phyloP scores from a whole-genome alignment of 2,113 vertebrate genomes.

The Poicephalus meyeri region DNA sequence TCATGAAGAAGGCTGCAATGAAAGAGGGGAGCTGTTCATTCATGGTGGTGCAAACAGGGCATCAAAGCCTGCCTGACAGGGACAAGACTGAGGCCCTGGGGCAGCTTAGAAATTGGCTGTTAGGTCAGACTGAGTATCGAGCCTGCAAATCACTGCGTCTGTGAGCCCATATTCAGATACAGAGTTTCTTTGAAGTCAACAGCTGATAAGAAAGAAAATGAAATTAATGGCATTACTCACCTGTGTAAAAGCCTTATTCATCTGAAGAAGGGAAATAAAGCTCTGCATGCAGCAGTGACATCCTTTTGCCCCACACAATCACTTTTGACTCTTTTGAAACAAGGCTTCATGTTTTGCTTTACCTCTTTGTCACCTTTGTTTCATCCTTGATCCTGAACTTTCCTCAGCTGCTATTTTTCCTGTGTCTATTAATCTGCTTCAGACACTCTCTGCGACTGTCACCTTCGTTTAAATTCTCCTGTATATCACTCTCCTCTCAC shows the following conservation, averaged over 20 bases:
- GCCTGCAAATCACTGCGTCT: not conserved
- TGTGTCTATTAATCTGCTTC: conserved; percentile 22
- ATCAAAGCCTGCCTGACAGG: not conserved
- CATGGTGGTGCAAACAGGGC: not conserved
- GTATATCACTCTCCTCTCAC: conserved; percentile 31
- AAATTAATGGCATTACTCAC: not conserved
- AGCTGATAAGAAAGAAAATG: not conserved
- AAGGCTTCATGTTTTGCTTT: not conserved
- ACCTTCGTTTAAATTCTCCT: conserved; percentile 17
- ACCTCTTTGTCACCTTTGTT: not conserved
- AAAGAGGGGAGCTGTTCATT: not conserved
- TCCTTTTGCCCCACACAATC: not conserved
- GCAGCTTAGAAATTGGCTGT: not conserved
- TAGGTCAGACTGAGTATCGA: not conserved
- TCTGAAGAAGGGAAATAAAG: not conserved
- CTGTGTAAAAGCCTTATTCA: not conserved
- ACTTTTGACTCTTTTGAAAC: not conserved
- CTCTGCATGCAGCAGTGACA: not conserved
- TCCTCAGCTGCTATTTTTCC: not conserved
- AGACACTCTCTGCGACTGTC: not conserved
- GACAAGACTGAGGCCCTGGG: not conserved
- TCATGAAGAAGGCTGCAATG: not conserved
- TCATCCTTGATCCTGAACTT: conserved; percentile 43
- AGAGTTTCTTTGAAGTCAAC: not conserved
- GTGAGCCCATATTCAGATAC: not conserved